A percentile compares a stretch with the other conserved stretches of the same genome.
phyloP scores from a whole-genome alignment of 2,888 invertebrate species.

The Sepioteuthis lessoniana region DNA sequence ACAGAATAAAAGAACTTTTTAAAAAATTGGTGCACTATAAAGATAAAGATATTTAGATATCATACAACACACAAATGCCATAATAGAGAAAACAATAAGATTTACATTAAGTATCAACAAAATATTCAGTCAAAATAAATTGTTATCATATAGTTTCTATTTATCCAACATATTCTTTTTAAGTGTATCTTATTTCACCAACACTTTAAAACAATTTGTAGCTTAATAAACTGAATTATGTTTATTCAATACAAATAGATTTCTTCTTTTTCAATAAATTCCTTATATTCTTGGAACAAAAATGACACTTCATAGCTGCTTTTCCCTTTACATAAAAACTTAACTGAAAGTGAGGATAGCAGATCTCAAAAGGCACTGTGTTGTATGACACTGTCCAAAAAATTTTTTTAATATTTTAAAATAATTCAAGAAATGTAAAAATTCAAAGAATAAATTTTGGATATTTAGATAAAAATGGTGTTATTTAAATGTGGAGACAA shows the following conservation, averaged over 20 bases:
- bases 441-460: neutral
- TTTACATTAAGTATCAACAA: neutral
- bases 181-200: neutral
- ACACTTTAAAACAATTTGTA: neutral
- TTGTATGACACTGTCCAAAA: neutral
- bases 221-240: neutral
- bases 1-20: neutral
- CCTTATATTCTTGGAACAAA: neutral
- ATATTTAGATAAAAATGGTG: neutral
- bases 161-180: neutral
- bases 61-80: constrained; percentile 8
- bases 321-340: too few species aligned
- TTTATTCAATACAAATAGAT: neutral
- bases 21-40: neutral
- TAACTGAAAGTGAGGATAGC: neutral
- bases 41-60: neutral
- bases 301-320: neutral
- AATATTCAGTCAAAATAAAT: neutral
- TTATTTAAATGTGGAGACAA: neutral
- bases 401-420: neutral
- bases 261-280: neutral
- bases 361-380: neutral
- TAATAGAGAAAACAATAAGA: neutral
- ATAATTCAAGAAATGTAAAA: neutral
- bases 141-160: neutral